phyloP scores from a whole-genome alignment of 1,140 invertebrate species.

The Cydia strobilella region DNA sequence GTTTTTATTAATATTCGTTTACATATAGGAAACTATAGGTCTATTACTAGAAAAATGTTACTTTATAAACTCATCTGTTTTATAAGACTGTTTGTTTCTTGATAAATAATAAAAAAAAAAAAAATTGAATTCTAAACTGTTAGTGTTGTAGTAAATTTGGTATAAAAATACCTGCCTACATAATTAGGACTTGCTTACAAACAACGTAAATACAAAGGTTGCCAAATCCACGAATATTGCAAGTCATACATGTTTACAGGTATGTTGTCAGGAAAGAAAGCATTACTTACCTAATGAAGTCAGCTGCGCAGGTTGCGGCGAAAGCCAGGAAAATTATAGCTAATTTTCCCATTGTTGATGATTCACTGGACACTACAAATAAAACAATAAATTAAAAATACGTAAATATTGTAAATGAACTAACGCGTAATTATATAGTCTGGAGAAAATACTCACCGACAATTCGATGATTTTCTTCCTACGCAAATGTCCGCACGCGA shows the following conservation, averaged over 20 bases:
- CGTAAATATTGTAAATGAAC: neutral
- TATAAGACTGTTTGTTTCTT: too few relatives aligned
- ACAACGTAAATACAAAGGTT: neutral
- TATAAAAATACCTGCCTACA: neutral
- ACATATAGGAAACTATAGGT: too few relatives aligned
- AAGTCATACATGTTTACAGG: neutral
- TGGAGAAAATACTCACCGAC: neutral
- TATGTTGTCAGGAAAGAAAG: neutral
- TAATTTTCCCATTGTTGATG: conserved; percentile 57
- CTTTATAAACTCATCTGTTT: too few relatives aligned
- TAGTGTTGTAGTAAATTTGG: too few relatives aligned
- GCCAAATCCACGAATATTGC: neutral
- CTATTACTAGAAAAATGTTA: too few relatives aligned
- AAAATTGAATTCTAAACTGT: too few relatives aligned
- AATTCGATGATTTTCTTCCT: neutral
- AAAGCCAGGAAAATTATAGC: conserved; percentile 53
- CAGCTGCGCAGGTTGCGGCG: conserved; percentile 48
- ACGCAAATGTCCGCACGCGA: conserved; percentile 12
- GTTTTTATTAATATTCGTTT: too few relatives aligned
- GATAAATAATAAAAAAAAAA: too few relatives aligned
- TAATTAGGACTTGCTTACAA: neutral
- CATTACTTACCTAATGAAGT: conserved; percentile 51
- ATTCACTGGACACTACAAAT: conserved; percentile 37
- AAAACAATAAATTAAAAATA: neutral
- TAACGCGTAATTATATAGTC: neutral